Percentiles rank a stretch among this genome's conserved stretches.
These are phyloP conservation scores for Coccyzus lansbergi DNA, from an alignment of 2,797 vertebrate genomes.

Conservation along the genomic window DNA sequence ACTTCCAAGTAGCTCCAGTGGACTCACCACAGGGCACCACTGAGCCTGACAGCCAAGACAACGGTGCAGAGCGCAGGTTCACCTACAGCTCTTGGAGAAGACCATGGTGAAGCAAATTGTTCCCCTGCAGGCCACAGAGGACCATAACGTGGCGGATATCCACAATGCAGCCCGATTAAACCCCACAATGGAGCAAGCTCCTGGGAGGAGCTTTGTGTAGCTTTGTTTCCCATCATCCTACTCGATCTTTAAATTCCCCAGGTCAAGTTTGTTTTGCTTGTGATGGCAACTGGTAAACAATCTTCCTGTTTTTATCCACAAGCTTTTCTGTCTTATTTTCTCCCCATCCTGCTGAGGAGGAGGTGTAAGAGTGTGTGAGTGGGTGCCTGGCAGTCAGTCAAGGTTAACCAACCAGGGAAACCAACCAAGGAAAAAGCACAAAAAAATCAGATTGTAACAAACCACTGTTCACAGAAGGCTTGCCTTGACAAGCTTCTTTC, in stretches of 20 bases:
- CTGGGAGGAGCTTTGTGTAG: not conserved
- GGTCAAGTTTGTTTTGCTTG: not conserved
- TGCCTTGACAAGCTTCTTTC: not conserved
- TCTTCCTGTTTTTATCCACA: not conserved
- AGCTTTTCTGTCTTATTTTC: not conserved
- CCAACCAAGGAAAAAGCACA: not conserved
- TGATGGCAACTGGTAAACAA: not conserved
- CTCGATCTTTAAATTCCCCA: not conserved
- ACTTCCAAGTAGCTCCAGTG: fast-evolving
- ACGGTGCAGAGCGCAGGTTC: not conserved
- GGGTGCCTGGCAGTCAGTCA: not conserved
- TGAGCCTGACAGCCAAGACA: not conserved
- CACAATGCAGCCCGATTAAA: not conserved
- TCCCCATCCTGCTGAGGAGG: not conserved
- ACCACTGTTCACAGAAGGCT: not conserved
- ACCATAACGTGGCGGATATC: not conserved
- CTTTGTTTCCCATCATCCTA: not conserved
- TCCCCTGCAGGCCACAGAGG: not conserved
- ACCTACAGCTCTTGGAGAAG: not conserved
- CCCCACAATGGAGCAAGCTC: not conserved
- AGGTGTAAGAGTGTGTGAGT: not conserved
- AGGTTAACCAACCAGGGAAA: not conserved
- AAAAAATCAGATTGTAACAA: not conserved
- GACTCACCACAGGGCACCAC: not conserved
- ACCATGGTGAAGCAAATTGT: not conserved